Evolutionary conservation across 2,113 vertebrate species (phyloP), one percentile per base, ranked within the genome.

Genomic region (Petroica traversi): DNA sequence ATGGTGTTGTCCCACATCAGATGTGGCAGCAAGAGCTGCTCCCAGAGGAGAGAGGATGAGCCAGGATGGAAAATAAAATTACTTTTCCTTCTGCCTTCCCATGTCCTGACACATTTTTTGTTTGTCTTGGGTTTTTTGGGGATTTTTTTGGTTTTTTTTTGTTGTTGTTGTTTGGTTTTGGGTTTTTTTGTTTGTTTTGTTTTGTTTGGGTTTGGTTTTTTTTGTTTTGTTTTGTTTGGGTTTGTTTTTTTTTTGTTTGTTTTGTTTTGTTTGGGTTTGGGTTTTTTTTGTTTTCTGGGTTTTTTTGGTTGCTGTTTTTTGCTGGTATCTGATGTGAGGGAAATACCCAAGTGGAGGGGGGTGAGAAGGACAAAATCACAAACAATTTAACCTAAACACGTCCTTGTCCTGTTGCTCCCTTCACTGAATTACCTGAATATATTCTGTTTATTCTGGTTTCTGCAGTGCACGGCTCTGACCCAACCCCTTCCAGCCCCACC

Each of bases 101-200:
- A 0, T 3, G 34, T 41, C 54, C 19, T 48, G 15, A 51, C 51
- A 8, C 34, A 46, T n/a, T n/a, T n/a, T n/a, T n/a, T n/a, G n/a
- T n/a, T 40, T 40, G 40, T 45, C 18, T 26, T 6, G n/a, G 23
- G n/a, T 11, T 26, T 36, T 15, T 45, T 17, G 38, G 8, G 23
- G 13, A 4, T 7, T 29, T 15, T 19, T 52, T 24, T 24, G 52
- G 52, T 11, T 41, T 45, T n/a, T n/a, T n/a, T n/a, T n/a, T n/a
- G n/a, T n/a, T n/a, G n/a, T n/a, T n/a, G n/a, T n/a, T n/a, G n/a
- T n/a, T n/a, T n/a, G n/a, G n/a, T 12, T 45, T 45, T 45, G 43
- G n/a, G n/a, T n/a, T 43, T 43, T 43, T 12, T 43, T 43, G 43
- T 20, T 49, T 29, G 17, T 17, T 7, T 58, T 41, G 15, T 26